Percentiles rank a stretch among this genome's conserved stretches.
Evolutionary conservation across 1,140 invertebrate species (phyloP).

Genomic region (Drosophila serrata): DNA sequence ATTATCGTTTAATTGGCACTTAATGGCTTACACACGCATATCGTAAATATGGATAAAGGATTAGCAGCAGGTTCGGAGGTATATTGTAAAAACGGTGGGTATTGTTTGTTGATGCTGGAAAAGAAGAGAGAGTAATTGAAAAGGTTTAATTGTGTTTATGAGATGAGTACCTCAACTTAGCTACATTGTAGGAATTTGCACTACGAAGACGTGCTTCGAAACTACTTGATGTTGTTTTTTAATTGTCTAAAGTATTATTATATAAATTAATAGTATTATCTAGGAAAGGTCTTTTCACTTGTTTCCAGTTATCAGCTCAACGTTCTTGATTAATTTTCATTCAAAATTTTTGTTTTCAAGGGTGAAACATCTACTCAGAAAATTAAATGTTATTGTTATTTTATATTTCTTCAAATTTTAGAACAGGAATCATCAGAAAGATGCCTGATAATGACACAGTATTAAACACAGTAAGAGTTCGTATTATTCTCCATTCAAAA

Average conservation of each 20-base stretch:
- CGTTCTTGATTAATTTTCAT: neutral
- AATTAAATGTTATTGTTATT: neutral
- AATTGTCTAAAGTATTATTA: too few species aligned
- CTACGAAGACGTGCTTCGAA: too few species aligned
- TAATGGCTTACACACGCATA: conserved; percentile 70
- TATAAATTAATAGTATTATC: too few species aligned
- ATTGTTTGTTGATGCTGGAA: conserved; percentile 2
- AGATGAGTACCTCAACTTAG: neutral
- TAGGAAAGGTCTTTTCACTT: neutral
- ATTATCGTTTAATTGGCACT: conserved; percentile 81
- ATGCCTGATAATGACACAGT: neutral
- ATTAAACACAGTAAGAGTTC: neutral
- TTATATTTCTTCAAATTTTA: neutral
- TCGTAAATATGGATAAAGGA: conserved; percentile 29
- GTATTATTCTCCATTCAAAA: neutral
- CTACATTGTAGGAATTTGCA: neutral
- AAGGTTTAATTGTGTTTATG: neutral
- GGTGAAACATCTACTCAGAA: neutral
- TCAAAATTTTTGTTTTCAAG: neutral
- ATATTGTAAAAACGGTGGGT: conserved; percentile 27
- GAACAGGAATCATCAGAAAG: neutral
- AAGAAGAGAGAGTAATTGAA: conserved; percentile 2
- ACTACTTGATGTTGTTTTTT: too few species aligned
- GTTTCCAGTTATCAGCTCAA: neutral
- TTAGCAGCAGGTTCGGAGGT: conserved; percentile 20